Base-by-base conservation (phyloP, 2,888 invertebrate genomes). In the Sympetrum striolatum region DNA sequence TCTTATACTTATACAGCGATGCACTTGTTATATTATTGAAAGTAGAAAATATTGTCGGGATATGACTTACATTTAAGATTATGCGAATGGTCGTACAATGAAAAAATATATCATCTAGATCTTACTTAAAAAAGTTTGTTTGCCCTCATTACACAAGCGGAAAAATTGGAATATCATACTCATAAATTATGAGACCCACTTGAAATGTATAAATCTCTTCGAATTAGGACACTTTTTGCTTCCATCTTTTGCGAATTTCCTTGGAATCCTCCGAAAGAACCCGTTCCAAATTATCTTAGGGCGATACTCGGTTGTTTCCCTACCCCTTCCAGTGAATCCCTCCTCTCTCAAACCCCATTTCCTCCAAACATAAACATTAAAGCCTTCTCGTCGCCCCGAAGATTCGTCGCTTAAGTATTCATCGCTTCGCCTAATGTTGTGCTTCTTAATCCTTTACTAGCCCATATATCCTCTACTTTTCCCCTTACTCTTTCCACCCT, bases 351-450 rank as follows among this genome's bases (percentile, higher is more conserved):
- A 31, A 64, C 37, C 12, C 86, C 60, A 86, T 86, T 86, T 86
- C 58, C 86, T 60, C 39, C 60, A 14, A 86, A 48, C 86, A 86
- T 86, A 86, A 31, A 73, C 25, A 73, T 73, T 73, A 73, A 73
- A 73, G 25, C 31, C 73, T 73, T 73, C 31, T 73, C 73, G 25
- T n/a, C 25, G 73, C 73, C n/a, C 73, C 18, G 73, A 73, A 73
- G 14, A 25, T 73, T 73, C 73, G 8, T 31, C 25, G 25, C 25
- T 73, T 73, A 14, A 73, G 73, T 73, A 73, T 73, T 73, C 73
- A 73, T 73, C 25, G 10, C 73, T 25, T 31, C 73, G 31, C 73
- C 31, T 64, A 64, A 64, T 18, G 64, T 73, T 31, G 10, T 25
- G 73, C 73, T 73, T 31, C 53, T 73, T 31, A 73, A 73, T 73